phyloP scores from a whole-genome alignment of 2,113 vertebrate genomes.

The Tiliqua scincoides region DNA sequence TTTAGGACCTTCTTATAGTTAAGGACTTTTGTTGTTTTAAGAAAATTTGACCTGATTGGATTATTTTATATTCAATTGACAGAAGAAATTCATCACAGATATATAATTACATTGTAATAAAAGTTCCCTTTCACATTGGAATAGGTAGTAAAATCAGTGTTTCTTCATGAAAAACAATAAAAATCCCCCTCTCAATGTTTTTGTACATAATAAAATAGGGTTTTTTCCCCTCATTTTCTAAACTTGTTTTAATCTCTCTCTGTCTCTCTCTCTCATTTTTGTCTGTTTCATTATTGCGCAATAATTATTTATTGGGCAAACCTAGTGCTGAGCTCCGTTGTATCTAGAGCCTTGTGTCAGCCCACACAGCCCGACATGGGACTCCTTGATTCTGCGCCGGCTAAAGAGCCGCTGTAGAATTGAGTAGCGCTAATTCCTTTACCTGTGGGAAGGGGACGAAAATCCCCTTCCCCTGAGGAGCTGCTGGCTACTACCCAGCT shows the following conservation, averaged over 20 bases:
- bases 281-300: neutral
- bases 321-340: no score
- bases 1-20: neutral
- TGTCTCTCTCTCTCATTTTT: neutral
- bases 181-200: neutral
- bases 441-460: no score
- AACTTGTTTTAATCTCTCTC: neutral
- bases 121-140: neutral
- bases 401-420: no score
- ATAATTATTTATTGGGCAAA: neutral
- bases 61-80: neutral
- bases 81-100: neutral
- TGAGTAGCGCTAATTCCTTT: no score
- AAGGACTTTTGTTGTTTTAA: neutral
- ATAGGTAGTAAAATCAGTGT: neutral
- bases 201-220: neutral
- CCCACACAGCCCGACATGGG: no score
- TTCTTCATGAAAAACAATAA: neutral
- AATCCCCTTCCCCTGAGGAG: no score
- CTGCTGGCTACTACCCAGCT: no score
- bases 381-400: no score
- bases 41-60: neutral
- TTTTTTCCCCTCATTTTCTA: neutral
- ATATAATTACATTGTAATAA: neutral
- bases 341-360: no score